These are phyloP conservation scores for Terebella lapidaria DNA, from an alignment of 2,888 invertebrate genomes.

Conservation along the genomic window DNA sequence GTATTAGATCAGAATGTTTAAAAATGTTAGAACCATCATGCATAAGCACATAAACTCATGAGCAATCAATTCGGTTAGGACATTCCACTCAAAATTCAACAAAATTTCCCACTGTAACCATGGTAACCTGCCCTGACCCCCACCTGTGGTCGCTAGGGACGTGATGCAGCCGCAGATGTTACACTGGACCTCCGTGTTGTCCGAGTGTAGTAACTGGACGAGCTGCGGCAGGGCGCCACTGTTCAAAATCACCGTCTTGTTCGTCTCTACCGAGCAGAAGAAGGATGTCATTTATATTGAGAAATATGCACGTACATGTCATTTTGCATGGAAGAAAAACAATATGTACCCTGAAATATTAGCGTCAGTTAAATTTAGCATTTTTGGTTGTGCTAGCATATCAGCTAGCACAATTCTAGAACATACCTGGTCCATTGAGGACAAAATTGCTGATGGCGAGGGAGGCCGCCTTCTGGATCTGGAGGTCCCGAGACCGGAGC, in stretches of 20 bases:
- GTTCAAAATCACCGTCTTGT: conserved; percentile 26
- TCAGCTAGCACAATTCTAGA: no score
- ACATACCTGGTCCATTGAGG: conserved; percentile 35
- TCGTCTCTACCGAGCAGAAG: no score
- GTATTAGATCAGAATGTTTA: no score
- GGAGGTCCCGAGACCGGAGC: conserved; percentile 29
- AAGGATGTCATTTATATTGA: no score
- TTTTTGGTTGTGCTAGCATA: no score
- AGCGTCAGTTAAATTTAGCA: no score
- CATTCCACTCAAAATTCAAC: no score
- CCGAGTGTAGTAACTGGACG: conserved; percentile 30
- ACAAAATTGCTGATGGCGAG: conserved; percentile 42
- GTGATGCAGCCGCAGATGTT: conserved; percentile 43
- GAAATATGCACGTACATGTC: no score
- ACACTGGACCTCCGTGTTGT: conserved; percentile 37
- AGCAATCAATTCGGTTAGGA: no score
- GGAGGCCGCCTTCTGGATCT: conserved; percentile 35
- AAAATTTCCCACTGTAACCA: no score
- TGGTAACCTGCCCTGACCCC: conserved; percentile 2
- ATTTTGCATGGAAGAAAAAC: no score
- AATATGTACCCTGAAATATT: no score
- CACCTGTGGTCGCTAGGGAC: conserved; percentile 37
- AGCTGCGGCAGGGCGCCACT: conserved; percentile 30
- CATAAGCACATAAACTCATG: not conserved
- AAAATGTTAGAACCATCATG: not conserved